Evolutionary conservation across 2,888 invertebrate species (phyloP), one percentile per base, ranked within the genome.

Genomic region (Machimus rusticus): DNA sequence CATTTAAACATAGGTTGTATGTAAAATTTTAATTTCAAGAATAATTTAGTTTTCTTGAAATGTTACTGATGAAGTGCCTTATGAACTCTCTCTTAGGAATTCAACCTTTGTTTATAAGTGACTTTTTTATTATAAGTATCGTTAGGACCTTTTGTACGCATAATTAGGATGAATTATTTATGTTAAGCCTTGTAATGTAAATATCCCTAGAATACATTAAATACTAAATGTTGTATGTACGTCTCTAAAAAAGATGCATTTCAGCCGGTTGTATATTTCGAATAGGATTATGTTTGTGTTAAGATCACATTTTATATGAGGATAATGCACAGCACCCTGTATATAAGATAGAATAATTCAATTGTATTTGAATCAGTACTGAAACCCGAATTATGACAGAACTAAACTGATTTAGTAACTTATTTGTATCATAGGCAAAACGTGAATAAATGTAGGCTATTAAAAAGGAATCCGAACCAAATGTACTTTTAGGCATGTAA

Each of bases 51-150:
- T 79, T 79, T 57, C 57, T 82, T 82, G 23, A 82, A 82, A 82
- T 82, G 82, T 82, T 82, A 82, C 82, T 82, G 82, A 82, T 19
- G 12, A 82, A 57, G 82, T 82, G 82, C 82, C 82, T 82, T 82
- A 82, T 23, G 39, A 82, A 82, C 66, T 82, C 51, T 79, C 51
- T 46, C 51, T 82, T 82, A 57, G 57, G 82, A 82, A 82, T 82
- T 81, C 43, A 51, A 82, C 57, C 55, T 66, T 82, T 37, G 43
- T 78, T 39, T 78, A 5, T 82, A 51, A 51, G 37, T 34, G 23
- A 37, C 19, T 37, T 51, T 81, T 81, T 51, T 55, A 82, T 82
- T 82, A 28, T 79, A 51, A 79, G 51, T 79, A 79, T 23, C 31
- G 14, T 79, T 66, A 82, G 82, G 39, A 82, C 57, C 19, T 82